phyloP scores from a whole-genome alignment of 2,113 vertebrate species.

The Rhodinocichla rosea region DNA sequence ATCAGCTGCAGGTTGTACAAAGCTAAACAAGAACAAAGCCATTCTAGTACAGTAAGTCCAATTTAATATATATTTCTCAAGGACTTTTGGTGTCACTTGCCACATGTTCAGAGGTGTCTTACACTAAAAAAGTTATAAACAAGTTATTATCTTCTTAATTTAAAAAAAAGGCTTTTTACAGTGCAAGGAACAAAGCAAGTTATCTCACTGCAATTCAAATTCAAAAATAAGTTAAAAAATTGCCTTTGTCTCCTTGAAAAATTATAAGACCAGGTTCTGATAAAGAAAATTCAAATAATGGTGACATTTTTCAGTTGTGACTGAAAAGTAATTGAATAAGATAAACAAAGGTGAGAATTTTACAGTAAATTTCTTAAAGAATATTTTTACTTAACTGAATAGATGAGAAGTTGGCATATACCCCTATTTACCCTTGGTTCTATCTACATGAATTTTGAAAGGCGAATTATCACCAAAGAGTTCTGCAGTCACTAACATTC shows the following conservation, averaged over 20 bases:
- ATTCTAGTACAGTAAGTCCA: not conserved
- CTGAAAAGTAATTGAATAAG: not conserved
- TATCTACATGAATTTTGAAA: not conserved
- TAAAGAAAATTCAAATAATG: not conserved
- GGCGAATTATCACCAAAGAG: not conserved
- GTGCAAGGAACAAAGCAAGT: not conserved
- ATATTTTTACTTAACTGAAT: not conserved
- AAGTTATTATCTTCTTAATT: not conserved
- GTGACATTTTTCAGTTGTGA: not conserved
- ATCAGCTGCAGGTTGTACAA: slow-evolving; percentile 10
- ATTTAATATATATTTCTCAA: not conserved
- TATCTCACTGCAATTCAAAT: not conserved
- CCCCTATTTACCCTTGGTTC: not conserved
- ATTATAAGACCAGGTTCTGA: not conserved
- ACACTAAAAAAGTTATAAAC: not conserved
- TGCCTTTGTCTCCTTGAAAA: not conserved
- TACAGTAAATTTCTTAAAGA: not conserved
- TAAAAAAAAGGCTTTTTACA: not conserved
- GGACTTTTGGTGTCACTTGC: not conserved
- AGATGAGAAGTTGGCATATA: not conserved
- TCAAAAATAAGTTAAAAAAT: not conserved
- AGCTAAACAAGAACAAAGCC: not conserved
- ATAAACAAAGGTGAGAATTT: not conserved
- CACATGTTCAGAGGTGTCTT: not conserved
- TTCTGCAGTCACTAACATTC: not conserved